These are phyloP conservation scores for Cathartes aura DNA, from an alignment of 2,113 vertebrate genomes.

Conservation along the genomic window DNA sequence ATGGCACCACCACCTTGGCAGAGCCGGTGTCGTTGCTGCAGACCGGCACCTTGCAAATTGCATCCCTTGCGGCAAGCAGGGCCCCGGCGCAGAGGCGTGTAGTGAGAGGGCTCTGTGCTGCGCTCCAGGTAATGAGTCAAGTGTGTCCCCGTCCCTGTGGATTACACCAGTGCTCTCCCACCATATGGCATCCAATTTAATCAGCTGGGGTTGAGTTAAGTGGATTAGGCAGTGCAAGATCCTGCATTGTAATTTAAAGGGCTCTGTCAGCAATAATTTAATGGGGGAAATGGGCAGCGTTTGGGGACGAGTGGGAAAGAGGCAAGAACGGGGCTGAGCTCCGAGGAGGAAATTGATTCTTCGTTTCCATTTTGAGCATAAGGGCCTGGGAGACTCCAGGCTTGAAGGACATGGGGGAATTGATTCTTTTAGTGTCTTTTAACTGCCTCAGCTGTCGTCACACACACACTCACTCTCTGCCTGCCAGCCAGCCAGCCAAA, in stretches of 20 bases:
- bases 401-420: background rate
- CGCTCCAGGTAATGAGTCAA: constrained; percentile 36
- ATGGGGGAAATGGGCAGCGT: constrained; percentile 9
- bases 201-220: constrained; percentile 71
- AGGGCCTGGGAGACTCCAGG: background rate
- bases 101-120: background rate
- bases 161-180: constrained; percentile 47
- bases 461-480: background rate
- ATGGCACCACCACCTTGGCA: background rate
- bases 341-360: constrained; percentile 10
- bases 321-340: background rate
- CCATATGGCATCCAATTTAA: constrained; percentile 75
- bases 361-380: background rate
- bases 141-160: background rate
- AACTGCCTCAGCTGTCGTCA: background rate
- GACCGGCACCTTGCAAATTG: background rate
- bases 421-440: background rate
- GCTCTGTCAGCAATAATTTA: constrained; percentile 60
- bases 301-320: constrained; percentile 25
- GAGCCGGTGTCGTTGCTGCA: background rate
- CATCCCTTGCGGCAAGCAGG: background rate
- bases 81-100: accelerated
- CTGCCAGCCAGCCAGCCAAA: background rate
- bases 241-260: constrained; percentile 62
- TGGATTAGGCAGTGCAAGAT: constrained; percentile 65